phyloP scores from a whole-genome alignment of 2,888 invertebrate genomes.

The Thyatira batis region DNA sequence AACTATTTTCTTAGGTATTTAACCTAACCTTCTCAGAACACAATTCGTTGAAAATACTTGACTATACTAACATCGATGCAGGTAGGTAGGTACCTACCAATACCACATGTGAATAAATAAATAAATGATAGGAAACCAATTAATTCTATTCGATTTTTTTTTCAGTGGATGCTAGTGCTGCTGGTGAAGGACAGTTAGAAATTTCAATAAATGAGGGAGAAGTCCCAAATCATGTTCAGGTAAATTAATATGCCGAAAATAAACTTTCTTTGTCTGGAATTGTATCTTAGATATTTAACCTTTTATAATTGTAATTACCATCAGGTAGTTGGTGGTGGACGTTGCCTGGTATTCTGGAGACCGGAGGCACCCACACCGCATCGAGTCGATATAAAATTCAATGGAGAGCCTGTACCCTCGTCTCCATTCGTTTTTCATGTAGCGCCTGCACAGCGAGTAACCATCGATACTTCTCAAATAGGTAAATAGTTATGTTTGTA shows the following conservation, averaged over 20 bases:
- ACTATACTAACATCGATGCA: too few relatives aligned
- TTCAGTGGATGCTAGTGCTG: conserved; percentile 98
- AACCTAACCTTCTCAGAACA: too few relatives aligned
- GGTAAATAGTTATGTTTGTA: conserved; percentile 47
- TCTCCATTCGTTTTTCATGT: conserved; percentile 94
- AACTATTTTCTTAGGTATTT: too few relatives aligned
- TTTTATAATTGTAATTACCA: too few relatives aligned
- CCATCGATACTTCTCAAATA: conserved; percentile 73
- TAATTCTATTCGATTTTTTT: conserved; percentile 30
- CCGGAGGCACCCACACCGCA: conserved; percentile 96
- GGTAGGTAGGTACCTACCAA: too few relatives aligned
- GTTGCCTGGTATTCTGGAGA: conserved; percentile 96
- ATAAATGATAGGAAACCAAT: too few relatives aligned
- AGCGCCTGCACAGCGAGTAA: conserved; percentile 72
- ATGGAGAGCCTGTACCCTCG: conserved; percentile 95
- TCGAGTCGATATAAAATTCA: conserved; percentile 97
- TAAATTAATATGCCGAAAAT: too few relatives aligned
- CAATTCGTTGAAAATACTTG: too few relatives aligned
- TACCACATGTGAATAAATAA: too few relatives aligned
- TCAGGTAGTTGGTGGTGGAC: conserved; percentile 95
- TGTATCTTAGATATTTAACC: too few relatives aligned
- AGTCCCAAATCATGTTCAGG: conserved; percentile 98
- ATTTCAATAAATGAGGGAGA: conserved; percentile 99
- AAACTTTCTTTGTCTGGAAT: too few relatives aligned
- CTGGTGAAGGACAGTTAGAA: conserved; percentile 99